A percentile compares a stretch with the other conserved stretches of the same genome.
Evolutionary conservation across 2,797 vertebrate species (phyloP).

Genomic region (Sebastes steindachneri): DNA sequence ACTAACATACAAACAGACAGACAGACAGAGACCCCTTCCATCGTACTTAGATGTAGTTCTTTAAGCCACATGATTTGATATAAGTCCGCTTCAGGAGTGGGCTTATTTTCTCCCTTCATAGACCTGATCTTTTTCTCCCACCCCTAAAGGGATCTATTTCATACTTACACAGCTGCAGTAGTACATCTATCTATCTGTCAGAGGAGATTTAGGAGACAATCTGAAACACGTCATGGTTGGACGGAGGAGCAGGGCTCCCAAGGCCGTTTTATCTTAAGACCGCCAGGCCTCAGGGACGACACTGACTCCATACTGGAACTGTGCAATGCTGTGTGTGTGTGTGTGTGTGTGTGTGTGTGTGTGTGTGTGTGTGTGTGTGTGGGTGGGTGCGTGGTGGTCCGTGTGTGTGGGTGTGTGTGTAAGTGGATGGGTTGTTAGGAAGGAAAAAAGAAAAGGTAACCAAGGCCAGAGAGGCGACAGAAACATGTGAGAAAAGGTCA

Average conservation of each 20-base stretch:
- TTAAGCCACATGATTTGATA: not conserved
- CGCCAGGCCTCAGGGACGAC: not conserved
- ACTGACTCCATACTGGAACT: not conserved
- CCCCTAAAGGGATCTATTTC: conserved; percentile 42
- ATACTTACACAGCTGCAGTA: conserved; percentile 41
- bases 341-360: not conserved
- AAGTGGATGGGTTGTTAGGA: not conserved
- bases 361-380: not conserved
- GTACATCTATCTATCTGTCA: conserved; percentile 65
- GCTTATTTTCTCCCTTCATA: not conserved
- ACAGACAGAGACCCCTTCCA: not conserved
- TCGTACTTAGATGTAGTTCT: not conserved
- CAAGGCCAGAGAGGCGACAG: not conserved
- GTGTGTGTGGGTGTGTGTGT: not conserved
- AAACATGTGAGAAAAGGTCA: conserved; percentile 1
- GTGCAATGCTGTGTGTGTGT: not conserved
- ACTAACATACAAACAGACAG: not conserved
- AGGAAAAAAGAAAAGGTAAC: not conserved
- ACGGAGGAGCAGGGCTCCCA: conserved; percentile 21
- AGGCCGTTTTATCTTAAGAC: conserved; percentile 37
- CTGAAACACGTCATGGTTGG: conserved; percentile 57
- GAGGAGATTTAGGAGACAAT: conserved; percentile 66
- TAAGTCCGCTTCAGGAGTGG: not conserved
- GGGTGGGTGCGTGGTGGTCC: not conserved
- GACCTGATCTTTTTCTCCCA: conserved; percentile 7